Evolutionary conservation across 92 coral and sea anemone genomes (phyloP).

Genomic region (Epizoanthus rinbou): DNA sequence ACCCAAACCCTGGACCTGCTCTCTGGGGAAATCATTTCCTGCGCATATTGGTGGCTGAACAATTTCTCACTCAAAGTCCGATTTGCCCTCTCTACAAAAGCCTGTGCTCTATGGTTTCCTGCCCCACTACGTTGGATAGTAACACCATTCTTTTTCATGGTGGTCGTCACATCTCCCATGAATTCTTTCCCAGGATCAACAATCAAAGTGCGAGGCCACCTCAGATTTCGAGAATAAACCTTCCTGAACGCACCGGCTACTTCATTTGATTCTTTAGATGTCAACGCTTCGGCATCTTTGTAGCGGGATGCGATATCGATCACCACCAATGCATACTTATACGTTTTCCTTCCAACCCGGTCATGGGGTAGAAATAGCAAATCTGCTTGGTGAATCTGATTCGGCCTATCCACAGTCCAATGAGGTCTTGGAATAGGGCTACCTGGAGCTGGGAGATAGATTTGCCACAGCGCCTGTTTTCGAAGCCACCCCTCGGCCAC

Average conservation of each 20-base stretch:
- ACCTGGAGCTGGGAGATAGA: too few relatives aligned
- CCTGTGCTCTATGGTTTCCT: conserved; percentile 49
- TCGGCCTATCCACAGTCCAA: background rate
- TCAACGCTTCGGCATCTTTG: conserved; percentile 55
- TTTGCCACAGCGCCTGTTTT: background rate
- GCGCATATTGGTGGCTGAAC: conserved; percentile 21
- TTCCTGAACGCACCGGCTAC: conserved; percentile 44
- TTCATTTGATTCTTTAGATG: conserved; percentile 49
- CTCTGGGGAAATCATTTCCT: conserved; percentile 46
- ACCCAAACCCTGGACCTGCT: conserved; percentile 57
- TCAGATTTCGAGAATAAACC: conserved; percentile 46
- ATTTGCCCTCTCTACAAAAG: conserved; percentile 51
- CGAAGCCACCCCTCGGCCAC: too few relatives aligned
- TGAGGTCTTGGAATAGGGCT: background rate
- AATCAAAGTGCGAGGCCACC: conserved; percentile 53
- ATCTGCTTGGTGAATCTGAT: background rate
- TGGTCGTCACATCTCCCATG: conserved; percentile 52
- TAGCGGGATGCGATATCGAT: conserved; percentile 54
- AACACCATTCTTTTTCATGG: conserved; percentile 40
- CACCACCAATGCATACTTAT: conserved; percentile 46
- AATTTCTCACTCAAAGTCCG: conserved; percentile 45
- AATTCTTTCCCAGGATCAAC: conserved; percentile 58
- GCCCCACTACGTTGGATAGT: conserved; percentile 53
- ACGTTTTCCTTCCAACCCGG: background rate
- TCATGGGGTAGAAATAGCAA: background rate